Conservation (phyloP, 2,113 vertebrate genomes). For the Melanostigma gelatinosum region DNA sequence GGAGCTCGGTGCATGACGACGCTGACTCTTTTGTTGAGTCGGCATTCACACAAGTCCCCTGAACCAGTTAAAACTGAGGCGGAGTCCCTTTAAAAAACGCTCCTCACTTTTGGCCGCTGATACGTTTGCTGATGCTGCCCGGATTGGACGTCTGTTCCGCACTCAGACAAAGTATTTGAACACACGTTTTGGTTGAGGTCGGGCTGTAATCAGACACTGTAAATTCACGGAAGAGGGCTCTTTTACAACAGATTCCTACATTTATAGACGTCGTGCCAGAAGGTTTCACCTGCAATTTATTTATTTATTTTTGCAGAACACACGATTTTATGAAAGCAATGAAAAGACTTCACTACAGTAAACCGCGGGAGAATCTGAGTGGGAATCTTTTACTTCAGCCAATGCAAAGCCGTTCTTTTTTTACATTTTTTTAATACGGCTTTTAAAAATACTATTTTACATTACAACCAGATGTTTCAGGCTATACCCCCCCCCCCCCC, state of each 20-base stretch:
- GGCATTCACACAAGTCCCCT: neutral
- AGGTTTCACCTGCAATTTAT: conserved; percentile 52
- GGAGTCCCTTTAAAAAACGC: conserved; percentile 8
- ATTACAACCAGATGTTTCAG: conserved; percentile 84
- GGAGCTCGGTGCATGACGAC: neutral
- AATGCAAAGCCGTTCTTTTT: conserved; percentile 68
- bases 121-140: neutral
- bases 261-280: conserved; percentile 46
- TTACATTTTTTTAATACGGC: conserved; percentile 38
- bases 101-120: conserved; percentile 14
- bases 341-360: conserved; percentile 41
- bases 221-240: conserved; percentile 22
- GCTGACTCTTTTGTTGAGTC: neutral
- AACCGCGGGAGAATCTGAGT: conserved; percentile 1
- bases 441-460: conserved; percentile 83
- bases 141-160: conserved; percentile 32
- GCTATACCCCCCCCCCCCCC: conserved; percentile 78
- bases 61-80: neutral
- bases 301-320: conserved; percentile 41
- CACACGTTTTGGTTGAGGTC: conserved; percentile 30
- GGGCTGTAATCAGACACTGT: conserved; percentile 37
- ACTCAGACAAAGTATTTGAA: conserved; percentile 53
- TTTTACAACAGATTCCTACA: conserved; percentile 54
- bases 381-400: conserved; percentile 50
- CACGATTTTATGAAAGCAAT: conserved; percentile 49